These are phyloP conservation scores for Sphenopsis melanotis DNA, from an alignment of 2,797 vertebrate genomes.

Conservation along the genomic window DNA sequence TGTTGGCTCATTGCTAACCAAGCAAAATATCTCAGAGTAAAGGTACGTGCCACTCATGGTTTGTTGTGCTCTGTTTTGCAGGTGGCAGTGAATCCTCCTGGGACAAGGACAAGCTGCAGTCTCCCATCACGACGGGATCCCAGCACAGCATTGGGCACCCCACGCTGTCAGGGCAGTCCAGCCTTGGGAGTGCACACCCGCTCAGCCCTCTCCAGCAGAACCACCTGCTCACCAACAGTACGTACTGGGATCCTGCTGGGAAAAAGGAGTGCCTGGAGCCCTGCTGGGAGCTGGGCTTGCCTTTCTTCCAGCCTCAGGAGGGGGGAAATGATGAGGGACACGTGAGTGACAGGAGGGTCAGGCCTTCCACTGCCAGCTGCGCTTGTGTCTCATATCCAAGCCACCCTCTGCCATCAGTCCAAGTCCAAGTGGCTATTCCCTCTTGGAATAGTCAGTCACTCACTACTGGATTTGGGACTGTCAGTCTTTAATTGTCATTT, in stretches of 20 bases:
- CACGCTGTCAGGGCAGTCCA: constrained; percentile 72
- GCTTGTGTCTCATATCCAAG: fast-evolving
- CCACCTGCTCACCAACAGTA: constrained; percentile 87
- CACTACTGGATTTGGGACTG: not conserved
- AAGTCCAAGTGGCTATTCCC: fast-evolving
- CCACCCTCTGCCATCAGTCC: not conserved
- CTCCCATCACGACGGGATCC: constrained; percentile 77
- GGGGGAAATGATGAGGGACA: not conserved
- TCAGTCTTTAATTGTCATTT: not conserved
- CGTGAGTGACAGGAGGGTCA: fast-evolving
- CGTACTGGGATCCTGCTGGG: constrained; percentile 22
- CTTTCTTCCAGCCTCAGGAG: not conserved
- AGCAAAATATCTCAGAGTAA: not conserved
- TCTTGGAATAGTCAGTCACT: not conserved
- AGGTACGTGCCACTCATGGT: not conserved
- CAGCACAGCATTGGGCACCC: constrained; percentile 78
- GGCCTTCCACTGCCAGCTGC: not conserved
- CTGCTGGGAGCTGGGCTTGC: not conserved
- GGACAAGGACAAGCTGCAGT: constrained; percentile 89
- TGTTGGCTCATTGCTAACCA: not conserved
- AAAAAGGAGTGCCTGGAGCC: not conserved
- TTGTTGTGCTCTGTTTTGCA: constrained; percentile 59
- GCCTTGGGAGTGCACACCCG: constrained; percentile 71
- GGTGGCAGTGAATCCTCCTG: constrained; percentile 87
- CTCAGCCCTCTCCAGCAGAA: constrained; percentile 86